phyloP scores from a whole-genome alignment of 2,113 vertebrate genomes.

The Solea senegalensis region DNA sequence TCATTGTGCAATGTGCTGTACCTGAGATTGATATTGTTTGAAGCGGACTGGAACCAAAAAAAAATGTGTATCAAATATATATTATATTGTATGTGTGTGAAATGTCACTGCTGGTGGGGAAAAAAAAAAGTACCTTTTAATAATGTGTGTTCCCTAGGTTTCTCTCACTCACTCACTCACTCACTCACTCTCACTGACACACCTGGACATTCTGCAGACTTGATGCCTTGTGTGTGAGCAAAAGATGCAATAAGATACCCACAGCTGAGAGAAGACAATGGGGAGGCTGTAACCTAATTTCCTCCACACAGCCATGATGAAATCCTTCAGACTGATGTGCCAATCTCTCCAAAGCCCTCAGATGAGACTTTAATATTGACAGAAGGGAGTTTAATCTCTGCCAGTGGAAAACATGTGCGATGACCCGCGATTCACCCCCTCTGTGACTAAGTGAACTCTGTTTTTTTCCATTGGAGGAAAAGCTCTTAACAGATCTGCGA shows the following conservation, averaged over 20 bases:
- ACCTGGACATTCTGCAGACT: conserved; percentile 21
- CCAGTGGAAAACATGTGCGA: conserved; percentile 29
- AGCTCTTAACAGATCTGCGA: conserved; percentile 42
- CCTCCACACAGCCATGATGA: conserved; percentile 54
- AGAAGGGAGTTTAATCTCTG: conserved; percentile 47
- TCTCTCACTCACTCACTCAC: too few species aligned
- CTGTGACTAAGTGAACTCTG: conserved; percentile 45
- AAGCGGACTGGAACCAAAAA: too few species aligned
- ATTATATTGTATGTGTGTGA: too few species aligned
- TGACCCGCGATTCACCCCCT: conserved; percentile 53
- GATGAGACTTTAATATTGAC: conserved; percentile 60
- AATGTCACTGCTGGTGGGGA: too few species aligned
- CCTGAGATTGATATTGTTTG: too few species aligned
- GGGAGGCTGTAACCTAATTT: conserved; percentile 59
- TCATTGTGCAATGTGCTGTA: too few species aligned
- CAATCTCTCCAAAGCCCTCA: conserved; percentile 43
- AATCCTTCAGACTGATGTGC: conserved; percentile 48
- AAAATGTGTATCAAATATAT: too few species aligned
- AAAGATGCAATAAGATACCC: conserved; percentile 30
- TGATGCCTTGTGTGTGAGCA: conserved; percentile 19
- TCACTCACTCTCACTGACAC: background rate
- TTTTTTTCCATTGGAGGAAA: conserved; percentile 47
- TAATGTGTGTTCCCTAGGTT: too few species aligned
- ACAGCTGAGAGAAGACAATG: conserved; percentile 44
- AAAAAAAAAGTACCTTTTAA: too few species aligned